Evolutionary conservation across 35 echinoderm and acorn worm genomes (phyloP), one percentile per base, ranked within the genome.

Genomic region (Ophiothrix spiculata): DNA sequence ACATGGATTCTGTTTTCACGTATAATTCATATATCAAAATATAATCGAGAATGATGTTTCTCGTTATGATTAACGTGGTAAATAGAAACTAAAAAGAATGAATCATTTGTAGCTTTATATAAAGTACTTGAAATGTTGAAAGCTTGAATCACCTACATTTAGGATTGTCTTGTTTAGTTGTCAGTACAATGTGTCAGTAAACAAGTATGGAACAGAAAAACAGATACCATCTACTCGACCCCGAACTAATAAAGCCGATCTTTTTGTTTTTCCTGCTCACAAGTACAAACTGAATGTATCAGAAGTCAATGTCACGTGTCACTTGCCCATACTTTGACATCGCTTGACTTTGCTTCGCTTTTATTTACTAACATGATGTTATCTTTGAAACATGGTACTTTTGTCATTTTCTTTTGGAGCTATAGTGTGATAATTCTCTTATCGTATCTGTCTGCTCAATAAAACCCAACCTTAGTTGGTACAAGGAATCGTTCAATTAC

Each of bases 281-380:
- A 15, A 69, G 60, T 69, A 28, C 29, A 69, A 69, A 28, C 60
- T 25, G 16, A 69, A 15, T 69, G 60, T 69, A 69, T 69, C 60
- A 69, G 60, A 69, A 69, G n/a, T n/a, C n/a, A n/a, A n/a, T n/a
- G n/a, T n/a, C n/a, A n/a, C 60, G 60, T 69, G 17, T 69, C 8
- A 69, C 60, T 69, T 12, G 10, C 60, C 60, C 60, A 69, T 69
- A 69, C 29, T 69, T 69, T 69, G 60, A 69, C 60, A 69, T 69
- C 60, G 60, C 60, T 69, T 69, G 60, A 69, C 60, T 25, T n/a
- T 69, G 19, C 23, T 15, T 69, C 60, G 17, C 60, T 69, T 69
- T 69, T n/a, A 69, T 69, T 69, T n/a, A 69, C 60, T 25, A 2
- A 12, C 60, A 28, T 69, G 60, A 69, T 69, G 60, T 69, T 69